Evolutionary conservation across 2,888 invertebrate genomes (phyloP).

Genomic region (Eledona agricola): DNA sequence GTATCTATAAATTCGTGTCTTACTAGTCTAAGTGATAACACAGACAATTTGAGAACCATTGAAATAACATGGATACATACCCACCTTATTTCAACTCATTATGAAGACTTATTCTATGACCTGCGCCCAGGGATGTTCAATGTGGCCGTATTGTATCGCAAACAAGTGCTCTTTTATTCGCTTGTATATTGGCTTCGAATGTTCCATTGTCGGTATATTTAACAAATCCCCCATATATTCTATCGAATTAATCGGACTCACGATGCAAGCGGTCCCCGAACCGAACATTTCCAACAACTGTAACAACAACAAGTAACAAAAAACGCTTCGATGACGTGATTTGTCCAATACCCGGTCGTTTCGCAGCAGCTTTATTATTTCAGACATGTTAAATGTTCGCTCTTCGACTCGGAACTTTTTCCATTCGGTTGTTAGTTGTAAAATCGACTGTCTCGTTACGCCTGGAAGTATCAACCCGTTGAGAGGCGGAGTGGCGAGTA

Average conservation of each 20-base stretch:
- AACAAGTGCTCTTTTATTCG: slow-evolving; percentile 78
- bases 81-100: too few relatives aligned
- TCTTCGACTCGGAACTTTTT: slow-evolving; percentile 86
- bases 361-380: slow-evolving; percentile 75
- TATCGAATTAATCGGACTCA: slow-evolving; percentile 90
- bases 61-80: too few relatives aligned
- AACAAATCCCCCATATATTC: slow-evolving; percentile 76
- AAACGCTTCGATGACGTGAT: not conserved
- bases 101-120: slow-evolving; percentile 70
- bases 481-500: slow-evolving; percentile 91
- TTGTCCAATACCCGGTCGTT: slow-evolving; percentile 79
- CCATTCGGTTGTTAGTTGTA: slow-evolving; percentile 84
- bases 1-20: too few relatives aligned
- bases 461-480: slow-evolving; percentile 96
- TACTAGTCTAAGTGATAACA: slow-evolving; percentile 10
- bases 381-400: slow-evolving; percentile 83
- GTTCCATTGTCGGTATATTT: slow-evolving; percentile 77
- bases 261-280: slow-evolving; percentile 95
- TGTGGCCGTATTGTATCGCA: slow-evolving; percentile 90
- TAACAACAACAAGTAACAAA: slow-evolving; percentile 49
- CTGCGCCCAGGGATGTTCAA: slow-evolving; percentile 83
- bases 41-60: slow-evolving; percentile 14
- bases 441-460: slow-evolving; percentile 87
- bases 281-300: slow-evolving; percentile 97
- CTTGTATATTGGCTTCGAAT: slow-evolving; percentile 78